Conservation (phyloP, 2,888 invertebrate genomes). For the Drosophila subquinaria region DNA sequence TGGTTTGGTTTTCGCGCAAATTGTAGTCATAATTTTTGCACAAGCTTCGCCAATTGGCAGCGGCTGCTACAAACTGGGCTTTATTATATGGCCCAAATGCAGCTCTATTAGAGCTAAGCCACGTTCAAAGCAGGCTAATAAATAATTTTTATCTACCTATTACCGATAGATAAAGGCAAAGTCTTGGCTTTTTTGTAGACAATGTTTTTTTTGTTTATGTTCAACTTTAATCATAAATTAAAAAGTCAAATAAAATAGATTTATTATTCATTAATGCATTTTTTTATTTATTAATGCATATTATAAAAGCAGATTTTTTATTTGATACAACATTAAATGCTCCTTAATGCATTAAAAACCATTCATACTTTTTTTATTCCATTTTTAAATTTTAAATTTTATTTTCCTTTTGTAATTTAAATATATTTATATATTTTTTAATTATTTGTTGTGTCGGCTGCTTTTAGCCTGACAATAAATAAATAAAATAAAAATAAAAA, state of each 20-base stretch:
- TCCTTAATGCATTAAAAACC: too few relatives aligned
- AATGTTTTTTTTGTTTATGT: neutral
- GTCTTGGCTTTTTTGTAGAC: neutral
- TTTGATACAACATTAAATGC: too few relatives aligned
- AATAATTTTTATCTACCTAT: constrained; percentile 32
- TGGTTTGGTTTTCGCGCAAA: constrained; percentile 72
- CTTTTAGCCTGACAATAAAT: too few relatives aligned
- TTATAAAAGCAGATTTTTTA: too few relatives aligned
- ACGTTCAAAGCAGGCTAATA: constrained; percentile 34
- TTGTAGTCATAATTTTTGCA: constrained; percentile 72
- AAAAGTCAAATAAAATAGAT: neutral
- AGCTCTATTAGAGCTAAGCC: constrained; percentile 49
- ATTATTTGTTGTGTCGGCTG: too few relatives aligned
- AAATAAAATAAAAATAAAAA: too few relatives aligned
- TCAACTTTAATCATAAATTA: neutral
- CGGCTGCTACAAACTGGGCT: constrained; percentile 43
- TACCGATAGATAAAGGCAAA: constrained; percentile 7
- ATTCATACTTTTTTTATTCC: neutral
- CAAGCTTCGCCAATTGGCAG: constrained; percentile 43
- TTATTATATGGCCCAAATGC: constrained; percentile 64
- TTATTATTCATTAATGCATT: neutral
- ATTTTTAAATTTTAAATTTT: too few relatives aligned
- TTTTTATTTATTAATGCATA: too few relatives aligned
- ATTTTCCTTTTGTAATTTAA: too few relatives aligned
- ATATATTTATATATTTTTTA: too few relatives aligned